A percentile compares a stretch with the other conserved stretches of the same genome.
These are phyloP conservation scores for Acanthosoma haemorrhoidale DNA, from an alignment of 2,888 invertebrate species.

Conservation along the genomic window DNA sequence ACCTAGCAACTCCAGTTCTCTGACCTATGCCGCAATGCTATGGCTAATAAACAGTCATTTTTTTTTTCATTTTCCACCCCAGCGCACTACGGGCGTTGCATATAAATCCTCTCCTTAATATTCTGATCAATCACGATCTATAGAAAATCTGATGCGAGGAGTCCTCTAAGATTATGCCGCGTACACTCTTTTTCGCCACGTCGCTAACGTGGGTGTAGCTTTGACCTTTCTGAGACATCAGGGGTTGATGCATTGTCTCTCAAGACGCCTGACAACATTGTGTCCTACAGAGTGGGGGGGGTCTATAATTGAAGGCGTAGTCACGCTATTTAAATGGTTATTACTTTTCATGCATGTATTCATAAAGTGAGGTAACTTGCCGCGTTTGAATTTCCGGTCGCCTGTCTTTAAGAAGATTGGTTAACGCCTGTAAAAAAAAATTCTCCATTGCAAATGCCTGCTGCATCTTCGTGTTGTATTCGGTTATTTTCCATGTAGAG, in stretches of 20 bases:
- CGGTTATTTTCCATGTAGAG: too few relatives aligned
- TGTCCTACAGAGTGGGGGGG: too few relatives aligned
- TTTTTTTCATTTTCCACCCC: too few relatives aligned
- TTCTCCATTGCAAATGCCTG: too few relatives aligned
- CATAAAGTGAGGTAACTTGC: neutral
- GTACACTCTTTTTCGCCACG: neutral
- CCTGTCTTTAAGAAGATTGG: too few relatives aligned
- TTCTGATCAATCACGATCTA: neutral
- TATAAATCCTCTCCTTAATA: neutral
- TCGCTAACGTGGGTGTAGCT: neutral
- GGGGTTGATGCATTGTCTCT: neutral
- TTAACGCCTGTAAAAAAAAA: too few relatives aligned
- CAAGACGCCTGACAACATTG: neutral
- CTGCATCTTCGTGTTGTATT: too few relatives aligned
- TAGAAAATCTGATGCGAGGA: neutral
- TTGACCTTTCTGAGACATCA: neutral
- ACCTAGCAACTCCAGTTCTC: neutral
- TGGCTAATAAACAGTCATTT: too few relatives aligned
- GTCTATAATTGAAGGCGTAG: neutral
- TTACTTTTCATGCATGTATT: neutral
- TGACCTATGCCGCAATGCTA: conserved; percentile 2
- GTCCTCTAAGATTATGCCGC: neutral
- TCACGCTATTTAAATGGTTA: neutral
- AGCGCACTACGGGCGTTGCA: neutral
- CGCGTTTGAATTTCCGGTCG: neutral